Percentiles rank a stretch among this genome's conserved stretches.
phyloP scores from a whole-genome alignment of 2,888 invertebrate genomes.

The Sipha maydis region DNA sequence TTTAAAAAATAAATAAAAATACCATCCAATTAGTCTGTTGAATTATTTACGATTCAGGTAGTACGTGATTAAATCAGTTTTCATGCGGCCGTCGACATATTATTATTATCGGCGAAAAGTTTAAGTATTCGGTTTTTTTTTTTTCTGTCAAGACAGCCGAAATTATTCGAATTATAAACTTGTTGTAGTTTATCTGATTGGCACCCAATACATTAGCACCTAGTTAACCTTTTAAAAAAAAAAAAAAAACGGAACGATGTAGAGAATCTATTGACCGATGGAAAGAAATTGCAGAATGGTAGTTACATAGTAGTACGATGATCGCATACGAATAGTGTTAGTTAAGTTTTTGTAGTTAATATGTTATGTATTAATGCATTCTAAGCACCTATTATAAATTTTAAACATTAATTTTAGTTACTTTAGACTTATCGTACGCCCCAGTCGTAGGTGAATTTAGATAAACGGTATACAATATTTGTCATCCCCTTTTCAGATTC shows the following conservation, averaged over 20 bases:
- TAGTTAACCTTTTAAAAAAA: slow-evolving; percentile 44
- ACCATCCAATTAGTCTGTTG: slow-evolving; percentile 62
- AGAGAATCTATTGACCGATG: neutral
- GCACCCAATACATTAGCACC: slow-evolving; percentile 49
- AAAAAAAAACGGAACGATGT: neutral
- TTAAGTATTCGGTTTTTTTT: slow-evolving; percentile 28
- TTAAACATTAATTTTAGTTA: too few relatives aligned
- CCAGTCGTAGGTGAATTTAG: too few relatives aligned
- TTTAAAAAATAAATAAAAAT: slow-evolving; percentile 58
- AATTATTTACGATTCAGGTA: slow-evolving; percentile 61
- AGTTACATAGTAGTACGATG: neutral
- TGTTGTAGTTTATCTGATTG: slow-evolving; percentile 39
- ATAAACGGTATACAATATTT: too few relatives aligned
- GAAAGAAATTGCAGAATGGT: slow-evolving; percentile 4
- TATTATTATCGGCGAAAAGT: slow-evolving; percentile 41
- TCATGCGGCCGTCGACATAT: slow-evolving; percentile 39
- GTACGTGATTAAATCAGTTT: slow-evolving; percentile 55
- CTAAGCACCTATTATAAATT: too few relatives aligned
- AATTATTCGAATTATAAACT: slow-evolving; percentile 49
- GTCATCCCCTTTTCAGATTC: too few relatives aligned
- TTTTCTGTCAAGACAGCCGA: slow-evolving; percentile 10
- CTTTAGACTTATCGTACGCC: too few relatives aligned
- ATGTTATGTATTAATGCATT: too few relatives aligned
- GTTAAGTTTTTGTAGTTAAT: too few relatives aligned
- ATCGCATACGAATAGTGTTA: neutral